Conservation (phyloP, 2,888 invertebrate genomes). For the Temnothorax unifasciatus region DNA sequence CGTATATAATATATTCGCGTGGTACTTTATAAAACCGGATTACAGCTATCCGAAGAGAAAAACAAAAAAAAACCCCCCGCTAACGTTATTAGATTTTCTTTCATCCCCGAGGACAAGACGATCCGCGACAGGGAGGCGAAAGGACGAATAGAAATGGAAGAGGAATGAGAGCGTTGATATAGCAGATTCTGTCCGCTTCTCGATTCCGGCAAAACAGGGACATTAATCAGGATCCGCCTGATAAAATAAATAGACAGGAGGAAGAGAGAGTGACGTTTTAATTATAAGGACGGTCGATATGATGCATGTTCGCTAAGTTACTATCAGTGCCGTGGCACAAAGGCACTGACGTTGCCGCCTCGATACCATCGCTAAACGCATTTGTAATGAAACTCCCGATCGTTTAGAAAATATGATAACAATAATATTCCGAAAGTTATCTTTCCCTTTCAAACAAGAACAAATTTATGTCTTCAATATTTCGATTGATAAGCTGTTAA, state of each 20-base stretch:
- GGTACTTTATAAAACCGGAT: constrained; percentile 70
- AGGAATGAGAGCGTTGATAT: constrained; percentile 40
- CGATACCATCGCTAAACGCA: constrained; percentile 9
- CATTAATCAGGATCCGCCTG: constrained; percentile 81
- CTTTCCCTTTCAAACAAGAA: neutral
- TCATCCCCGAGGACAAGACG: constrained; percentile 70
- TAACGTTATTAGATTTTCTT: constrained; percentile 80
- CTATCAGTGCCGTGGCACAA: constrained; percentile 18
- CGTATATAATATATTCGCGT: constrained; percentile 60
- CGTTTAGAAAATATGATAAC: neutral
- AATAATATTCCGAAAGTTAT: neutral
- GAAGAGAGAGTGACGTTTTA: constrained; percentile 74
- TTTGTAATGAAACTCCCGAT: constrained; percentile 13
- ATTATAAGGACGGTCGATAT: constrained; percentile 68
- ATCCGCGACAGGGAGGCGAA: constrained; percentile 43
- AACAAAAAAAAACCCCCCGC: constrained; percentile 71
- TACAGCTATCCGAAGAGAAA: constrained; percentile 71
- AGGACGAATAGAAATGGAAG: constrained; percentile 35
- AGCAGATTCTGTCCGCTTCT: constrained; percentile 48
- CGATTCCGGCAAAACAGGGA: constrained; percentile 62
- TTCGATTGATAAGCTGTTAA: neutral
- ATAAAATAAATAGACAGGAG: constrained; percentile 77
- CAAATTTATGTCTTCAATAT: neutral
- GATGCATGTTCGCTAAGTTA: constrained; percentile 61
- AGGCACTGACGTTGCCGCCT: constrained; percentile 7